Percentiles rank a stretch among this genome's conserved stretches.
Conservation (phyloP, 23 tunicate species). For the Aplidium turbinatum region DNA sequence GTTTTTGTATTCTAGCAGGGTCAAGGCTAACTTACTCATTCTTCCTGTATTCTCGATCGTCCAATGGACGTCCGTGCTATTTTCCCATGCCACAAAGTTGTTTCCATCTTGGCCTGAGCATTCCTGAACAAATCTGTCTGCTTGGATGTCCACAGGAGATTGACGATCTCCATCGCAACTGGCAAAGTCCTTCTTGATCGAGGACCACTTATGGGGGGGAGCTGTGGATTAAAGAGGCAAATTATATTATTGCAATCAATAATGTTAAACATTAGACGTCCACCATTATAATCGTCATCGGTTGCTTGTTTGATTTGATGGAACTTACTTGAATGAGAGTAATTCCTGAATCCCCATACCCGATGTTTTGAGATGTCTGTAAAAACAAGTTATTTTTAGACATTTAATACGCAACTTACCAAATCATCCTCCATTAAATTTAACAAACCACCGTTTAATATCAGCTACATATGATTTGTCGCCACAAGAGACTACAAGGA, state of each 20-base stretch:
- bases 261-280: too few relatives aligned
- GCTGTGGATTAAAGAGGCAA: background rate
- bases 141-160: constrained; percentile 14
- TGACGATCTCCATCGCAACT: constrained; percentile 1
- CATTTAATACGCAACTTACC: background rate
- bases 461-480: too few relatives aligned
- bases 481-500: too few relatives aligned
- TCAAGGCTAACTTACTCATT: constrained; percentile 25
- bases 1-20: too few relatives aligned
- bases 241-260: too few relatives aligned
- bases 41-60: constrained; percentile 19
- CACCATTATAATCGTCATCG: too few relatives aligned
- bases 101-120: background rate
- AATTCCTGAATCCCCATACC: constrained; percentile 10
- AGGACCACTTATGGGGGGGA: constrained; percentile 5
- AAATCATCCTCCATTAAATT: too few relatives aligned
- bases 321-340: constrained; percentile 25
- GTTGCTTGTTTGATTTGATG: too few relatives aligned
- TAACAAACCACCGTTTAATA: too few relatives aligned
- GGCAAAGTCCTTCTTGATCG: background rate
- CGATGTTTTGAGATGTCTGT: constrained; percentile 9
- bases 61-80: constrained; percentile 13
- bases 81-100: background rate
- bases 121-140: too few relatives aligned
- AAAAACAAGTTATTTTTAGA: constrained; percentile 6